A percentile compares a stretch with the other conserved stretches of the same genome.
Evolutionary conservation across 2,797 vertebrate genomes (phyloP).

Genomic region (Anguilla pacifica): DNA sequence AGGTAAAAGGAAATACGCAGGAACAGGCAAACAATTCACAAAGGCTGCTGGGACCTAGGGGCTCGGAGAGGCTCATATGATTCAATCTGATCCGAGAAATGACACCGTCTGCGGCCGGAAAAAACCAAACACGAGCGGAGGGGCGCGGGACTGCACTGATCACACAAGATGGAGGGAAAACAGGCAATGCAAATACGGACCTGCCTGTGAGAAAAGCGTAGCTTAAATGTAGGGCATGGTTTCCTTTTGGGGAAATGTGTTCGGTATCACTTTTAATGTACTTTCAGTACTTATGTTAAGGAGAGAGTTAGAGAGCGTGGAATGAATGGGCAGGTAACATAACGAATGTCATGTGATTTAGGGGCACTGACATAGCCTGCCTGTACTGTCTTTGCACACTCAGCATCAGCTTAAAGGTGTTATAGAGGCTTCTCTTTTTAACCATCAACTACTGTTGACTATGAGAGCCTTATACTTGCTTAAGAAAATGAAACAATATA

Average conservation of each 20-base stretch:
- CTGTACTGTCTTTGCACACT: background rate
- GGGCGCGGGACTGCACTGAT: background rate
- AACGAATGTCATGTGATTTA: background rate
- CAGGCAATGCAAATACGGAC: constrained; percentile 44
- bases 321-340: constrained; percentile 15
- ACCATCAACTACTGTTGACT: background rate
- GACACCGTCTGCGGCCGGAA: constrained; percentile 41
- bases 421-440: background rate
- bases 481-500: background rate
- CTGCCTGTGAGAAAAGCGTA: constrained; percentile 6
- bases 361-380: background rate
- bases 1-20: background rate
- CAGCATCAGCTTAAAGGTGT: background rate
- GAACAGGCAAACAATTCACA: background rate
- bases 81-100: constrained; percentile 52
- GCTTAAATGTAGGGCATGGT: constrained; percentile 18
- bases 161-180: background rate
- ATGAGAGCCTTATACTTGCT: background rate
- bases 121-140: constrained; percentile 35
- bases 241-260: constrained; percentile 29
- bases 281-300: constrained; percentile 13
- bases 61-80: constrained; percentile 41
- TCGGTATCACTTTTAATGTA: constrained; percentile 15
- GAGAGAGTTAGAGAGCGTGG: background rate
- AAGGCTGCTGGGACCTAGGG: background rate